Evolutionary conservation across 2,797 vertebrate genomes (phyloP).

Genomic region (Hippocampus kuda): DNA sequence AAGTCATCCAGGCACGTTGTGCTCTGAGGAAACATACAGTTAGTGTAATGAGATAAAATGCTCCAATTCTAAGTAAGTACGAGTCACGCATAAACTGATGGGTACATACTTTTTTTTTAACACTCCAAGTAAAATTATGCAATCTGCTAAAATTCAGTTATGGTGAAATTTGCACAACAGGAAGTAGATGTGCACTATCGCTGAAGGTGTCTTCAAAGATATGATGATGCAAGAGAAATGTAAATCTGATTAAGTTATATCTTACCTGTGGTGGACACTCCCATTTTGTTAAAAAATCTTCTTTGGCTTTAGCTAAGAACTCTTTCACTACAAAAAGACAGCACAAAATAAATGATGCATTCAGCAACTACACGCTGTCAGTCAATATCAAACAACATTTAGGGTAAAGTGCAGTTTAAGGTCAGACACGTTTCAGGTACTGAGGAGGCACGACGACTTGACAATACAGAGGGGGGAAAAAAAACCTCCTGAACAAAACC

Average conservation of each 20-base stretch:
- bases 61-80: background rate
- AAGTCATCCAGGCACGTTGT: constrained; percentile 95
- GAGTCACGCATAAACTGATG: background rate
- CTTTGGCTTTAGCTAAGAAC: constrained; percentile 99
- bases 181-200: background rate
- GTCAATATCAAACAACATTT: constrained; percentile 10
- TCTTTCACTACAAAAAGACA: constrained; percentile 82
- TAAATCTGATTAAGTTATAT: background rate
- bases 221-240: background rate
- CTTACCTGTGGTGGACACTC: constrained; percentile 91
- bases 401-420: constrained; percentile 27
- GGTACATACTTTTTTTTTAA: background rate
- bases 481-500: constrained; percentile 21
- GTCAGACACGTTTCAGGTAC: constrained; percentile 54
- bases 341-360: constrained; percentile 15
- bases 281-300: constrained; percentile 99
- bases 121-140: background rate
- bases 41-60: constrained; percentile 4
- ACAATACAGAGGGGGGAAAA: constrained; percentile 16
- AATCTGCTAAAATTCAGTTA: background rate
- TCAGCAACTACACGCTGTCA: background rate
- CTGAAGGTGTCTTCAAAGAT: background rate
- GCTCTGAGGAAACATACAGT: constrained; percentile 67
- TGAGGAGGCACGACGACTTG: constrained; percentile 34
- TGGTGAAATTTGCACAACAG: background rate